Evolutionary conservation across 2,888 invertebrate species (phyloP), one percentile per base, ranked within the genome.

Genomic region (Erannis defoliaria): DNA sequence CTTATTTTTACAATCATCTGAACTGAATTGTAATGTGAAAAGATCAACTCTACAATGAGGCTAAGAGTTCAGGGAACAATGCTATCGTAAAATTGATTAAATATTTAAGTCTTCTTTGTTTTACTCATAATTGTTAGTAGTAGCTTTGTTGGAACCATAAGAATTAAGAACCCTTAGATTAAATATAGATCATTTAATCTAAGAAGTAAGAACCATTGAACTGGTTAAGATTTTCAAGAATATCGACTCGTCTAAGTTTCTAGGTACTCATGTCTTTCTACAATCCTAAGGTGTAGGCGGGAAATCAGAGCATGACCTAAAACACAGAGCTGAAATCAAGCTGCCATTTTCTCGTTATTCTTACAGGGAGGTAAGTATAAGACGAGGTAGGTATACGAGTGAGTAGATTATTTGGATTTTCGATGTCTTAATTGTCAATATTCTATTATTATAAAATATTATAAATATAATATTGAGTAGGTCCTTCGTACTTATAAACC

Each of bases 41-140:
- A 42, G 12, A 12, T 42, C 42, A 21, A 14, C 21, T 21, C 35
- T 37, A 37, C 21, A 45, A 45, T 16, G 26, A 21, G 29, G 38
- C 12, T 21, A 48, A 46, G 21, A 54, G 54, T 16, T 12, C 35
- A 23, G 9, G 23, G 48, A 48, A 56, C 48, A 56, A 56, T 33
- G 31, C 40, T 23, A n/a, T 42, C 33, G 31, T 33, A 49, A 49
- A 16, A 23, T 14, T 35, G 31, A 19, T 40, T 23, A 23, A n/a
- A 31, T 3, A 46, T n/a, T 55, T 23, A 33, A 46, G 21, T 29
- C 31, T 43, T 57, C 42, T 51, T 58, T 51, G 43, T 57, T 51
- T 31, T 56, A 26, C 26, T 26, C 26, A 4, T 26, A 26, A 26
- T 26, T 26, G 26, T 26, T n/a, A 26, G 26, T 18, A 43, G 42